These are phyloP conservation scores for Danio tinwini DNA, from an alignment of 2,797 vertebrate genomes.

Conservation along the genomic window DNA sequence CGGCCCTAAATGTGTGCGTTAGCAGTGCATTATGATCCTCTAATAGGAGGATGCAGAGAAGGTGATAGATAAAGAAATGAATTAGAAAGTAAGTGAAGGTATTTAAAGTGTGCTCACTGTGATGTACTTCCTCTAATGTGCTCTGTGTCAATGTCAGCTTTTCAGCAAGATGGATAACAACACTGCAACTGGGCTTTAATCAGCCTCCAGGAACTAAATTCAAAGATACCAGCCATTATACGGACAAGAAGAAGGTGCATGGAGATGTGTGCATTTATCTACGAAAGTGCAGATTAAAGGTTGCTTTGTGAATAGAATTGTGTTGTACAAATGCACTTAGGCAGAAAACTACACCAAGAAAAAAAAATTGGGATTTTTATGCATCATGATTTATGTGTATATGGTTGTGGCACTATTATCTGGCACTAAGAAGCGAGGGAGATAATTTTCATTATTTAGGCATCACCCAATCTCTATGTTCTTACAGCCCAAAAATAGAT, in stretches of 20 bases:
- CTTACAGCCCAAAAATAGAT: too few species aligned
- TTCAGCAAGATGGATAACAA: slow-evolving; percentile 82
- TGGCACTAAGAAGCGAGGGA: too few species aligned
- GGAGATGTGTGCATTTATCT: slow-evolving; percentile 72
- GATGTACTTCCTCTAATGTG: slow-evolving; percentile 85
- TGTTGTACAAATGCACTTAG: slow-evolving; percentile 32
- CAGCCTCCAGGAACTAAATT: slow-evolving; percentile 67
- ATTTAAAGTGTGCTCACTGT: slow-evolving; percentile 72
- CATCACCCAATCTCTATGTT: too few species aligned
- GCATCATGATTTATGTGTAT: too few species aligned
- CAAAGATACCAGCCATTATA: slow-evolving; percentile 79
- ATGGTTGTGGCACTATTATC: too few species aligned
- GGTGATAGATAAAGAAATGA: slow-evolving; percentile 41
- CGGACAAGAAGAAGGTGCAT: slow-evolving; percentile 76
- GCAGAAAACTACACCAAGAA: not conserved
- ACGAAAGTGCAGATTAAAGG: not conserved
- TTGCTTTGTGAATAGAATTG: slow-evolving; percentile 61
- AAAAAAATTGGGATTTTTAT: too few species aligned
- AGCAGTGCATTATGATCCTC: not conserved
- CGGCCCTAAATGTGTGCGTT: too few species aligned
- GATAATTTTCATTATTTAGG: too few species aligned
- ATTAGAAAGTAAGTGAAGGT: slow-evolving; percentile 65
- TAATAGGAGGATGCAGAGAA: not conserved
- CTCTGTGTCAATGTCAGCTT: slow-evolving; percentile 82
- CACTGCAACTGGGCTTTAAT: slow-evolving; percentile 76